A percentile compares a stretch with the other conserved stretches of the same genome.
Conservation (phyloP, 2,113 vertebrate species). For the Brachionichthys hirsutus region DNA sequence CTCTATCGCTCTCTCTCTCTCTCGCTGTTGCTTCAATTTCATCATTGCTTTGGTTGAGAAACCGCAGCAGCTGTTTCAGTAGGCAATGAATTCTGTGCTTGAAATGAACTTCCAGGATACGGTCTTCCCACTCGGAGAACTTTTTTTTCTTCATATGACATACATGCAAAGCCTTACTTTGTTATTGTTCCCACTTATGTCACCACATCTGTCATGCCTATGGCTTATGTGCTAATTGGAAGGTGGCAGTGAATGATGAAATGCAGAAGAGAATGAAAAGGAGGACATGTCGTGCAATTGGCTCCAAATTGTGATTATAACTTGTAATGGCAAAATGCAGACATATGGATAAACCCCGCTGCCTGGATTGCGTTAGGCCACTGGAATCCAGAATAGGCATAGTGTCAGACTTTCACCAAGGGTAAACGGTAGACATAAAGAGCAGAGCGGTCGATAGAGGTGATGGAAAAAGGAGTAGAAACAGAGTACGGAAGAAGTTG, state of each 20-base stretch:
- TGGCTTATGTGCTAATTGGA: constrained; percentile 27
- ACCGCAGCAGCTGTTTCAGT: constrained; percentile 67
- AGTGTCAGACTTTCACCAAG: constrained; percentile 10
- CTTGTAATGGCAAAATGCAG: constrained; percentile 20
- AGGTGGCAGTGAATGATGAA: constrained; percentile 32
- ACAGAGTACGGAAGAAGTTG: neutral
- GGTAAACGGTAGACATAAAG: constrained; percentile 15
- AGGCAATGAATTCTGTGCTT: constrained; percentile 24
- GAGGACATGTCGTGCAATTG: constrained; percentile 3
- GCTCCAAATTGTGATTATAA: constrained; percentile 31
- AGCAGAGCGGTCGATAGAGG: constrained; percentile 4
- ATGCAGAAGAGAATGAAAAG: neutral
- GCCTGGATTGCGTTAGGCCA: constrained; percentile 10
- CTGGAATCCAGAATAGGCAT: neutral
- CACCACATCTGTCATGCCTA: constrained; percentile 37
- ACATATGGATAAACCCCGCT: constrained; percentile 26
- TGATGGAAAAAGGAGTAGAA: constrained; percentile 12
- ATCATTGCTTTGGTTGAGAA: constrained; percentile 53
- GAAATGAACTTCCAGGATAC: constrained; percentile 58
- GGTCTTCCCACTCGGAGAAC: constrained; percentile 35
- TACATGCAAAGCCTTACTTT: constrained; percentile 37
- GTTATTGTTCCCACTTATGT: constrained; percentile 34
- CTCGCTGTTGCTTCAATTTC: constrained; percentile 25
- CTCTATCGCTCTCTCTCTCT: constrained; percentile 8
- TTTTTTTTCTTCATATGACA: constrained; percentile 42